Base-by-base conservation (phyloP, 1,140 invertebrate species). In the Euura saliciscinereae region DNA sequence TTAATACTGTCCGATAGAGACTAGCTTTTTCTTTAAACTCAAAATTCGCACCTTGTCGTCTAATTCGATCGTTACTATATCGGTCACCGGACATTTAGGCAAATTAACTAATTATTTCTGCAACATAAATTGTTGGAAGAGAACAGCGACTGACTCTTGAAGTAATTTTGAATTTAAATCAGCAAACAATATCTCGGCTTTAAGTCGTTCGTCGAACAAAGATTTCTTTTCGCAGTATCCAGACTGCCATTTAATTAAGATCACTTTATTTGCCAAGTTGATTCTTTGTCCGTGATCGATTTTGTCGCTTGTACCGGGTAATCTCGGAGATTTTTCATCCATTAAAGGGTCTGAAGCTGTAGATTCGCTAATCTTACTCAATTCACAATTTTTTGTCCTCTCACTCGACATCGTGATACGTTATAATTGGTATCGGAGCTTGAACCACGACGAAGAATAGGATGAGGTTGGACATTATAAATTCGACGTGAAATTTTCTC, bases 241-340 rank as follows among this genome's bases (percentile, higher is more conserved):
- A 76, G 73, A 78, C 78, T 73, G 76, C 79, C 80, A 78, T 84
- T 84, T 84, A 86, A 87, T 87, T 86, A 86, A 78, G 78, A 80
- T 75, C 74, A 76, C 80, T 84, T 85, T 84, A 83, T 83, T 82
- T 78, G 76, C 70, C 75, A 78, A 69, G 73, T 75, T 68, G 51
- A 28, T 45, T 77, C 78, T 83, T 84, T 84, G 78, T 82, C 76
- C 80, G 64, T 77, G 65, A 69, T 69, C 13, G 42, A 69, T 44
- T 69, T 67, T 28, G 5, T 42, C 8, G 13, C 66, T 44, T 44
- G 66, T 28, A 42, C 66, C 28, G 8, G 10, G 43, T 28, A 67
- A 67, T 28, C 43, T 28, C 43, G 51, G 8, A 59, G 13, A 59
- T 28, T 59, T 59, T 59, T 4, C 51, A 59, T 59, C 4, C 51